Percentiles rank a stretch among this genome's conserved stretches.
phyloP scores from a whole-genome alignment of 2,888 invertebrate genomes.

The Conomelus anceps region DNA sequence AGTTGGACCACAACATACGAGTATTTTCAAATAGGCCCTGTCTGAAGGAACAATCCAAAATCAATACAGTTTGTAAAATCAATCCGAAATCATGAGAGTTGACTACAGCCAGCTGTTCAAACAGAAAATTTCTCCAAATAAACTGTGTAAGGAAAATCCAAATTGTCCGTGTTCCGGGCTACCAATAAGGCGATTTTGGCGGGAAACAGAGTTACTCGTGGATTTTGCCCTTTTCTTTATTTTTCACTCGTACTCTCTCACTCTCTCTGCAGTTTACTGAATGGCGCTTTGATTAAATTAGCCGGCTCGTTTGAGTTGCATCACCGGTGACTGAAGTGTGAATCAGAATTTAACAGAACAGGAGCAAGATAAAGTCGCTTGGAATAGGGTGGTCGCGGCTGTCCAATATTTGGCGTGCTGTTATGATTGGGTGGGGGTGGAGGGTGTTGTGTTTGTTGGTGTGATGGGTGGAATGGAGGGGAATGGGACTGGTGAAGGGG shows the following conservation, averaged over 20 bases:
- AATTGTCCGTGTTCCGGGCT: too few species aligned
- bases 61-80: too few species aligned
- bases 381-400: not conserved
- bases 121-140: too few species aligned
- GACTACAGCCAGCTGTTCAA: too few species aligned
- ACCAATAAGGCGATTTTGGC: too few species aligned
- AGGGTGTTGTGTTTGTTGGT: not conserved
- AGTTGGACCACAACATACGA: too few species aligned
- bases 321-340: not conserved
- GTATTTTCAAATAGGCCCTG: too few species aligned
- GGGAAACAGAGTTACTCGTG: too few species aligned
- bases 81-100: too few species aligned
- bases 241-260: not conserved
- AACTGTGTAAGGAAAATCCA: too few species aligned
- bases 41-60: too few species aligned
- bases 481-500: not conserved
- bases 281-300: not conserved
- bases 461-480: not conserved
- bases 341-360: not conserved
- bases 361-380: not conserved
- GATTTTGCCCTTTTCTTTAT: not conserved
- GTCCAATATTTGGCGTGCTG: not conserved
- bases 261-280: not conserved
- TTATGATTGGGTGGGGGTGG: not conserved
- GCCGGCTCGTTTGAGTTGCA: not conserved